Percentiles rank a stretch among this genome's conserved stretches.
Evolutionary conservation across 2,113 vertebrate genomes (phyloP).

Genomic region (Proterorhinus semilunaris): DNA sequence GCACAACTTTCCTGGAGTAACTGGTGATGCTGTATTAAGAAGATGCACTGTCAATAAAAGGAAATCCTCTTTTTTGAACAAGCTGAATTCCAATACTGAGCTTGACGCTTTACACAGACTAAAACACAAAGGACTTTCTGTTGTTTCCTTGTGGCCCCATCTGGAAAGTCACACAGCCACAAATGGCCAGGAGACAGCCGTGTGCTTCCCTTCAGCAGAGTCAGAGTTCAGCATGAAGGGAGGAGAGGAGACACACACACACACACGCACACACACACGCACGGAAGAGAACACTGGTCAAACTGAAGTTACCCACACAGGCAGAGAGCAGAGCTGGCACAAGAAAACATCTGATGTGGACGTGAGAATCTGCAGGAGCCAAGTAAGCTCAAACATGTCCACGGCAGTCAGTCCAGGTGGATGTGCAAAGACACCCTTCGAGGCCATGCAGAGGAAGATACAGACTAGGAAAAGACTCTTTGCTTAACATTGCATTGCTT

Average conservation of each 20-base stretch:
- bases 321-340: constrained; percentile 38
- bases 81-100: neutral
- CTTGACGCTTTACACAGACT: neutral
- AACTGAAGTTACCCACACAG: constrained; percentile 65
- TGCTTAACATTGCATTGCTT: no score
- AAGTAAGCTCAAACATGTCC: neutral
- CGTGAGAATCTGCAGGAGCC: constrained; percentile 9
- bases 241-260: constrained; percentile 55
- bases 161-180: constrained; percentile 21
- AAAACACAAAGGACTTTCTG: neutral
- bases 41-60: neutral
- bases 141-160: neutral
- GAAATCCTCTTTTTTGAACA: neutral
- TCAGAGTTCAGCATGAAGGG: constrained; percentile 44
- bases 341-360: constrained; percentile 33
- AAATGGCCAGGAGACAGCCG: constrained; percentile 24
- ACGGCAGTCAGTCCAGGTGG: neutral
- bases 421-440: neutral
- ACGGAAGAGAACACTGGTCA: constrained; percentile 32
- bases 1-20: no score
- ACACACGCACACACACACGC: constrained; percentile 15
- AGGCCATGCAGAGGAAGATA: neutral
- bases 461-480: neutral
- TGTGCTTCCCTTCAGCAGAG: constrained; percentile 35
- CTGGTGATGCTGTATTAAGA: neutral